Evolutionary conservation across 37 sponge, comb jelly and placozoan genomes (phyloP).

Genomic region (Spongia lamella): DNA sequence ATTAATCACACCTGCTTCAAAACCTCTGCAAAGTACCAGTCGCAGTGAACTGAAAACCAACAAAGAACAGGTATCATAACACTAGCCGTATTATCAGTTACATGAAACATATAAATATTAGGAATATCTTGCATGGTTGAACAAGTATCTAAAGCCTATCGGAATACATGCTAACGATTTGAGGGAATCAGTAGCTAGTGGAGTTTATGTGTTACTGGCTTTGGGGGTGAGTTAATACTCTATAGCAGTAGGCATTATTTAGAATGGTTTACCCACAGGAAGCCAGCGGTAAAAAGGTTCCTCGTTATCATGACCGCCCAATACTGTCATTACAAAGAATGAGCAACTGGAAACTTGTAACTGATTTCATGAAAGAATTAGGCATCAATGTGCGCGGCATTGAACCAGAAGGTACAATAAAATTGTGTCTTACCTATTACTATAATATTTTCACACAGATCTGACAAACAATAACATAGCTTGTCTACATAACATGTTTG

Average conservation of each 20-base stretch:
- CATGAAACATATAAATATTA: too few species aligned
- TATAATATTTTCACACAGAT: conserved; percentile 36
- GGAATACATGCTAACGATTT: conserved; percentile 36
- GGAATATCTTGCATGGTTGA: conserved; percentile 69
- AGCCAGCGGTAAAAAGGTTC: conserved; percentile 48
- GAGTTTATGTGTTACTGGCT: conserved; percentile 48
- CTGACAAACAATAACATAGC: conserved; percentile 46
- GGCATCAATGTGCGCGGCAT: conserved; percentile 68
- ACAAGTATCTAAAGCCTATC: conserved; percentile 33
- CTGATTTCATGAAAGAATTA: conserved; percentile 59
- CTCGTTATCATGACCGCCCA: conserved; percentile 41
- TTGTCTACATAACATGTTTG: conserved; percentile 75
- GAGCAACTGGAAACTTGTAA: conserved; percentile 76
- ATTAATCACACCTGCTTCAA: too few species aligned
- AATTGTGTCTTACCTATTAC: background rate
- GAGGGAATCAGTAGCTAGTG: conserved; percentile 44
- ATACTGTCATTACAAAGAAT: conserved; percentile 60
- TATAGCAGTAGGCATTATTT: background rate
- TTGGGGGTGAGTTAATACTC: conserved; percentile 45
- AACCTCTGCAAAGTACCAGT: too few species aligned
- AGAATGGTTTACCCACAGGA: conserved; percentile 29
- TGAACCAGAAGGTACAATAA: conserved; percentile 73
- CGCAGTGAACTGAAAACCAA: too few species aligned
- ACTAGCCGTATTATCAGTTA: background rate
- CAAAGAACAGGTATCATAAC: too few species aligned